Percentiles rank a stretch among this genome's conserved stretches.
phyloP scores from a whole-genome alignment of 2,113 vertebrate species.

The Sisor rabdophorus region DNA sequence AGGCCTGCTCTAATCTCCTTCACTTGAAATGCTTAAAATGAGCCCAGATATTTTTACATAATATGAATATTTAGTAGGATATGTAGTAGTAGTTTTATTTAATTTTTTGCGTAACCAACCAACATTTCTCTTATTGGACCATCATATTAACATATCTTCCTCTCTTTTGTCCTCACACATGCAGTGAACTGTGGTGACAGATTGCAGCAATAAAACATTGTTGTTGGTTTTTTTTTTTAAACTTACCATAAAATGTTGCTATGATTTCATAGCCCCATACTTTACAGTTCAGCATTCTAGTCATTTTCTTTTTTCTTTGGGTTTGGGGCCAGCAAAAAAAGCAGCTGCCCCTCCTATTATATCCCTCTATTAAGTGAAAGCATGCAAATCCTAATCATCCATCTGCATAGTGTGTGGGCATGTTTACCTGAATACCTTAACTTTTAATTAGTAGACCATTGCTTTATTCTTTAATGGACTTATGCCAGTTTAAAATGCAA shows the following conservation, averaged over 20 bases:
- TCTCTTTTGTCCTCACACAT: background rate
- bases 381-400: too few species aligned
- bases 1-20: constrained; percentile 18
- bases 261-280: background rate
- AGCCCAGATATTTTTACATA: constrained; percentile 3
- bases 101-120: background rate
- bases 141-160: background rate
- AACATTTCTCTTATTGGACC: background rate
- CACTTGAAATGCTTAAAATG: constrained; percentile 21
- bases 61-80: constrained; percentile 12
- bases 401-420: background rate
- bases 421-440: background rate
- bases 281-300: background rate
- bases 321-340: background rate
- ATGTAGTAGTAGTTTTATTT: background rate
- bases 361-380: constrained; percentile 17
- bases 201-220: background rate
- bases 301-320: constrained; percentile 18
- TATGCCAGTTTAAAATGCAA: background rate
- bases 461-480: background rate
- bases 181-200: background rate
- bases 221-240: background rate
- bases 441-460: background rate
- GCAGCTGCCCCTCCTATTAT: background rate
- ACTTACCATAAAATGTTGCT: background rate